These are phyloP conservation scores for Spialia ferax DNA, from an alignment of 2,888 invertebrate species.

Conservation along the genomic window DNA sequence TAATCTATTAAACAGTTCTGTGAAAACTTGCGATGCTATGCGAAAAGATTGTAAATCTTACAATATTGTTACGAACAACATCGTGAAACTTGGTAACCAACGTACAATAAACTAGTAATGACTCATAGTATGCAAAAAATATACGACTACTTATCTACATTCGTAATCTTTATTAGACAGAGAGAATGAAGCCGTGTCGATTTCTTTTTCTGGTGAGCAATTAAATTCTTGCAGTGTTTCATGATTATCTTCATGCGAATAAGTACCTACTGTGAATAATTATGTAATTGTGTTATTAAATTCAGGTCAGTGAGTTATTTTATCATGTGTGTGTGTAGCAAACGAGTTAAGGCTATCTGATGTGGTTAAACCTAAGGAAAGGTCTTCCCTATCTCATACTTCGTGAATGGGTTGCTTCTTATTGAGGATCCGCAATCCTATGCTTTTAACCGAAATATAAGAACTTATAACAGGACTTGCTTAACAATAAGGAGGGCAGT, in stretches of 20 bases:
- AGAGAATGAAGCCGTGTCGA: slow-evolving; percentile 40
- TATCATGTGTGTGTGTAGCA: no score
- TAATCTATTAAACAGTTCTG: not conserved
- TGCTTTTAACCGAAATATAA: no score
- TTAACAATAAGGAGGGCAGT: no score
- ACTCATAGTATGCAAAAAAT: slow-evolving; percentile 11
- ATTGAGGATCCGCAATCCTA: no score
- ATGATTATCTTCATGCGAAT: slow-evolving; percentile 43
- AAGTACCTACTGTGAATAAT: slow-evolving; percentile 44
- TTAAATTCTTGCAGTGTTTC: slow-evolving; percentile 44
- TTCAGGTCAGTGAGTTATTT: slow-evolving; percentile 22
- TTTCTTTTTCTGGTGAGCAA: slow-evolving; percentile 48
- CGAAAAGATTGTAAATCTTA: not conserved
- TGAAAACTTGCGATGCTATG: not conserved
- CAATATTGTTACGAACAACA: not conserved
- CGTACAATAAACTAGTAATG: not conserved
- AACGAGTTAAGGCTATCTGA: no score
- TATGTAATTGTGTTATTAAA: slow-evolving; percentile 40
- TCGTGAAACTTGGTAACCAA: not conserved
- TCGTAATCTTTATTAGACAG: slow-evolving; percentile 27
- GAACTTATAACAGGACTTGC: no score
- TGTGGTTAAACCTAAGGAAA: no score
- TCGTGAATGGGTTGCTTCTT: no score
- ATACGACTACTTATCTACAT: not conserved
- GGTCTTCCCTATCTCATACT: no score